phyloP scores from a whole-genome alignment of 2,797 vertebrate species.

The Gymnothorax javanicus region DNA sequence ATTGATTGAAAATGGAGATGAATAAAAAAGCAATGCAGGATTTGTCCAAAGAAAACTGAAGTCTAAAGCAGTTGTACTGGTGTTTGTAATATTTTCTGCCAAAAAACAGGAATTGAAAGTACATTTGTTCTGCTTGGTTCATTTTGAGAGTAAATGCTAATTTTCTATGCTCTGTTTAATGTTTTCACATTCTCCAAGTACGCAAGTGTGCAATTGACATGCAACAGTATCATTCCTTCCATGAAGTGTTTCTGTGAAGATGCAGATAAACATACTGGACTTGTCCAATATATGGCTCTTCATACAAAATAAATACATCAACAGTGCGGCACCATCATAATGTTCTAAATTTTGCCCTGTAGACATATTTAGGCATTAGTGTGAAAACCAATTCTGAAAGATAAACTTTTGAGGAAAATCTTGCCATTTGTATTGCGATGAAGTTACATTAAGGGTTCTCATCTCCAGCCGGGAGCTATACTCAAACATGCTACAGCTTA shows the following conservation, averaged over 20 bases:
- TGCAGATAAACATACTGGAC: neutral
- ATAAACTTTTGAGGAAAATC: neutral
- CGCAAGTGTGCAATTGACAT: neutral
- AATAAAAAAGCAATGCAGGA: conserved; percentile 20
- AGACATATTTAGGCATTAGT: neutral
- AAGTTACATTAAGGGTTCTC: too few relatives aligned
- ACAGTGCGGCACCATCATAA: neutral
- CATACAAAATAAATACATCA: neutral
- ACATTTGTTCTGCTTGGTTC: neutral
- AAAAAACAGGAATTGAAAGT: conserved; percentile 5
- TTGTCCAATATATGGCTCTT: neutral
- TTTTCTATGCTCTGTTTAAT: neutral
- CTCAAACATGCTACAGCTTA: too few relatives aligned
- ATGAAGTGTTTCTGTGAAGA: neutral
- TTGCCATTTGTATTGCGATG: neutral
- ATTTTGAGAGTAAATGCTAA: conserved; percentile 14
- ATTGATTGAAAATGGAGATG: conserved; percentile 34
- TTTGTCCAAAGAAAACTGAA: conserved; percentile 26
- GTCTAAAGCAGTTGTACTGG: neutral
- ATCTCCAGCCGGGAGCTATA: too few relatives aligned
- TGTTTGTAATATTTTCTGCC: conserved; percentile 20
- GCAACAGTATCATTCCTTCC: neutral
- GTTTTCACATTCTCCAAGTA: neutral
- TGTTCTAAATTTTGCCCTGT: neutral
- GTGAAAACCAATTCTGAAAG: neutral